A percentile compares a stretch with the other conserved stretches of the same genome.
Conservation (phyloP, 2,797 vertebrate genomes). For the Syndactyla subalaris region DNA sequence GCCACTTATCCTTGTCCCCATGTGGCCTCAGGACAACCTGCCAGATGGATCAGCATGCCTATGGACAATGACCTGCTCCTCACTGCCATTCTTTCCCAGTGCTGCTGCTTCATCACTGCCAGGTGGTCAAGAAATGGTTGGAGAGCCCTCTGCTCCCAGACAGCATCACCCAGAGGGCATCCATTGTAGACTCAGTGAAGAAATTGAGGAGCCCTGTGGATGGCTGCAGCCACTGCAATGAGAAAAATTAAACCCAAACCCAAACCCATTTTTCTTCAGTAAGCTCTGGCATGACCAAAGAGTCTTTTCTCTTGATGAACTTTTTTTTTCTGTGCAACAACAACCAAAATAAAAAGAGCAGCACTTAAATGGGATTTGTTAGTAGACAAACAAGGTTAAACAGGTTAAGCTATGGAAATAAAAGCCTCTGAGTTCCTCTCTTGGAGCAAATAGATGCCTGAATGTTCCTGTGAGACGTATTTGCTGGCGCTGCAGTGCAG, state of each 20-base stretch:
- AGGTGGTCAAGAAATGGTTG: not conserved
- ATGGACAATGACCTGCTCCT: not conserved
- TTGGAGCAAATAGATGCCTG: not conserved
- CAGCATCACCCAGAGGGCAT: not conserved
- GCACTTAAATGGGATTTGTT: constrained; percentile 6
- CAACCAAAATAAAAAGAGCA: constrained; percentile 1
- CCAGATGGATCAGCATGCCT: not conserved
- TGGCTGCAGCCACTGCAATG: not conserved
- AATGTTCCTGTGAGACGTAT: not conserved
- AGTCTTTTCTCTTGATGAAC: not conserved
- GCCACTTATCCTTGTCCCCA: not conserved
- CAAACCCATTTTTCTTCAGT: not conserved
- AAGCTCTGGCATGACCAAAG: not conserved
- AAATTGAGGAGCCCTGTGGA: not conserved
- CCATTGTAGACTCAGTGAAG: not conserved
- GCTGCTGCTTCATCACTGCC: not conserved
- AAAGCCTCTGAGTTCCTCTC: not conserved
- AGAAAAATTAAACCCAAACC: not conserved
- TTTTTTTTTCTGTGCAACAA: not conserved
- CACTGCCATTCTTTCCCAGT: not conserved
- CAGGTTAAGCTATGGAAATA: constrained; percentile 10
- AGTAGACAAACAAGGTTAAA: constrained; percentile 27
- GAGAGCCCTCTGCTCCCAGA: not conserved
- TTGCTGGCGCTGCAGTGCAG: not conserved
- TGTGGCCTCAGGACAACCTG: not conserved